Base-by-base conservation (phyloP, 1,140 invertebrate species). In the Zaprionus camerounensis region DNA sequence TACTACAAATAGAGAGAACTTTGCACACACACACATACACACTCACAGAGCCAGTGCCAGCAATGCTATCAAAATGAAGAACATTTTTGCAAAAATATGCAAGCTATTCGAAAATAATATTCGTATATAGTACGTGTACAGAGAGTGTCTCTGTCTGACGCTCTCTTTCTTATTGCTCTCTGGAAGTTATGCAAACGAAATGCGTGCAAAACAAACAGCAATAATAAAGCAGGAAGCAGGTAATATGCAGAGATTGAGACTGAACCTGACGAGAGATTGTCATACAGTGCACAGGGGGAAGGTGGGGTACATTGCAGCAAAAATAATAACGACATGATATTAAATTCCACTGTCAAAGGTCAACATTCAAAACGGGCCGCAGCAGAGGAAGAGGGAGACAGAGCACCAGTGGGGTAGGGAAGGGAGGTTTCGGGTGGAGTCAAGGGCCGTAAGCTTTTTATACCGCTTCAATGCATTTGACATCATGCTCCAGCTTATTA, bases 341-440 rank as follows among this genome's bases (percentile, higher is more conserved):
- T 77, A 77, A 77, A 77, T 77, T 77, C 75, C 71, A n/a, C 38
- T 26, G 46, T 38, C 49, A 72, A 72, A 67, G 74, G 69, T 76
- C 69, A 72, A 46, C n/a, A 46, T 46, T 17, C 41, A 46, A 46
- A 44, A n/a, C n/a, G 41, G 66, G 65, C 56, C 46, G 22, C n/a
- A 44, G 34, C 36, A 56, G 41, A 12, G n/a, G 3, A 6, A n/a
- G 41, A 46, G 38, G n/a, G 15, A n/a, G 15, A n/a, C n/a, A 41
- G 13, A 5, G 38, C 13, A 41, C 3, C 13, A 2, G 15, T 13
- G 3, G 15, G 38, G 38, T 3, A 5, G 5, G 15, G 15, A n/a
- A n/a, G 15, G 5, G n/a, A 5, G 7, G 41, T 3, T 11, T 34
- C 9, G 3, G 9, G 9, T 11, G 31, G 2, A 34, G n/a, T 17